Percentiles rank a stretch among this genome's conserved stretches.
Evolutionary conservation across 2,797 vertebrate genomes (phyloP).

Genomic region (Pangasius djambal): DNA sequence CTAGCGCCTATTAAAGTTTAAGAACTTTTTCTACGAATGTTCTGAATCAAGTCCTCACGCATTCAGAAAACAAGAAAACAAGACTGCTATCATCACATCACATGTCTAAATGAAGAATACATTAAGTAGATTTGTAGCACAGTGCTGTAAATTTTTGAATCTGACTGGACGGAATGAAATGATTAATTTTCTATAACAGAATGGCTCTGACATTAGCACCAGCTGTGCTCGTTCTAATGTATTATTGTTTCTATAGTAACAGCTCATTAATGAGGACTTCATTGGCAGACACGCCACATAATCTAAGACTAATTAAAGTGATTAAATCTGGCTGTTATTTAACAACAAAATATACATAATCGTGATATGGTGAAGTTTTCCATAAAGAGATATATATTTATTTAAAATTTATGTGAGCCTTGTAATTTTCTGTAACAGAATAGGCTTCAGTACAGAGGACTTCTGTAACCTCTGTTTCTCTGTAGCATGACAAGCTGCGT

Average conservation of each 20-base stretch:
- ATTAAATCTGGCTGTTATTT: not conserved
- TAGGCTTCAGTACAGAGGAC: not conserved
- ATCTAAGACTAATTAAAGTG: not conserved
- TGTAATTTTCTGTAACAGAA: not conserved
- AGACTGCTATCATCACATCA: not conserved
- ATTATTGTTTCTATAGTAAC: slow-evolving; percentile 1
- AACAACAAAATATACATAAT: not conserved
- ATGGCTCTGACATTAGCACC: not conserved
- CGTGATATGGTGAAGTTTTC: not conserved
- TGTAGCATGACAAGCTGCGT: not conserved
- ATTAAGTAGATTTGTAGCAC: not conserved
- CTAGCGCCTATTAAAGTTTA: not conserved
- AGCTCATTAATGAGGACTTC: not conserved
- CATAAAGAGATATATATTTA: not conserved
- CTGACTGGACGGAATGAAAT: not conserved
- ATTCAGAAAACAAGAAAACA: not conserved
- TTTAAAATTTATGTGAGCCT: not conserved
- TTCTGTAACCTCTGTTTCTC: not conserved
- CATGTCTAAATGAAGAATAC: not conserved
- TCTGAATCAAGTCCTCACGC: not conserved
- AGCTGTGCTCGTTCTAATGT: not conserved
- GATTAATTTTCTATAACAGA: not conserved
- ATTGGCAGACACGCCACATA: not conserved
- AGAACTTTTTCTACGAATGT: not conserved
- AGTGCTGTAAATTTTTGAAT: not conserved